These are phyloP conservation scores for Melanotaenia parkinsoni DNA, from an alignment of 2,797 vertebrate species.

Conservation along the genomic window DNA sequence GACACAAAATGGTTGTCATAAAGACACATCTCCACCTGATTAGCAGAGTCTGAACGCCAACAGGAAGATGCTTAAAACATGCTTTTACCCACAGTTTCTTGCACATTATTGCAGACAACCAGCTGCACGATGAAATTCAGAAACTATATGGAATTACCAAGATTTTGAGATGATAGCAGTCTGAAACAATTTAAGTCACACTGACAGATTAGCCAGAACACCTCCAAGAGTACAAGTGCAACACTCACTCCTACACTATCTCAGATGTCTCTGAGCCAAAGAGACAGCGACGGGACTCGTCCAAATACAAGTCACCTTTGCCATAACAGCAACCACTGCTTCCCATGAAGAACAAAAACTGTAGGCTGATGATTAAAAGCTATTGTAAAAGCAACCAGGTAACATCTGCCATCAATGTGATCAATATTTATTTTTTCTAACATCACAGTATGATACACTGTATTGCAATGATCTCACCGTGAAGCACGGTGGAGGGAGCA, in stretches of 20 bases:
- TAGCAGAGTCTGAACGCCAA: background rate
- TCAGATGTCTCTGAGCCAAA: no score
- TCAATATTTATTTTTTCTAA: background rate
- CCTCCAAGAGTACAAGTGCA: background rate
- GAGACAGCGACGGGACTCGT: no score
- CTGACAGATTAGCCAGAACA: background rate
- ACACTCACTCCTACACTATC: background rate
- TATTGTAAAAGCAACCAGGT: background rate
- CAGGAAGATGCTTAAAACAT: background rate
- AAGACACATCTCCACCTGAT: background rate
- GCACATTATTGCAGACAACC: background rate
- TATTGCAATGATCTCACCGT: background rate
- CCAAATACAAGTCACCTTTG: background rate
- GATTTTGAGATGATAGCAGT: background rate
- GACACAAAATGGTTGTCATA: background rate
- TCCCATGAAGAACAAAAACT: background rate
- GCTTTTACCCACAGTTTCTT: background rate
- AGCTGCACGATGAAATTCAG: background rate
- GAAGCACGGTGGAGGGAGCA: background rate
- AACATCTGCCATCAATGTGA: background rate
- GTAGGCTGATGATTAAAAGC: background rate
- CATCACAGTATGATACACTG: background rate
- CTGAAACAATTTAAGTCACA: background rate
- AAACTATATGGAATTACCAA: background rate
- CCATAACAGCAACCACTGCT: background rate